These are phyloP conservation scores for Thereva unica DNA, from an alignment of 2,888 invertebrate species.

Conservation along the genomic window DNA sequence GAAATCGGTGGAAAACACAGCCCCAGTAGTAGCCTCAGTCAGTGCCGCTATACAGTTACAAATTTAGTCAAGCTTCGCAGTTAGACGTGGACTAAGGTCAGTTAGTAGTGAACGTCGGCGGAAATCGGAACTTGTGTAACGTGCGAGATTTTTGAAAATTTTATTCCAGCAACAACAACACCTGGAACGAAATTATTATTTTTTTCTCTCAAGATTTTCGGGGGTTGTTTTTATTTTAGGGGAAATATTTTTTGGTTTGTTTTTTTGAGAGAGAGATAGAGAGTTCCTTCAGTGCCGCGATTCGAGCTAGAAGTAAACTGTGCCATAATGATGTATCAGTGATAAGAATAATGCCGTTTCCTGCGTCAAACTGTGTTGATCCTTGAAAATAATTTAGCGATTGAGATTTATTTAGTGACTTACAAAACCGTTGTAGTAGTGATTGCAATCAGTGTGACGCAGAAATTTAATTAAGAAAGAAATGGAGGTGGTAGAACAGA, in stretches of 20 bases:
- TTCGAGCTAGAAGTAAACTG: background rate
- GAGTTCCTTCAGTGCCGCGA: too few relatives aligned
- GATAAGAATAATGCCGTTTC: background rate
- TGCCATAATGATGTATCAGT: background rate
- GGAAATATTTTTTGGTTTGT: too few relatives aligned
- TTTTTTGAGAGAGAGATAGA: too few relatives aligned
- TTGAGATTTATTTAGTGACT: too few relatives aligned
- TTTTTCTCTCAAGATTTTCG: too few relatives aligned
- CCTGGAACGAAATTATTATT: too few relatives aligned
- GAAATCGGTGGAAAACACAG: constrained; percentile 28
- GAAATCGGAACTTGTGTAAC: constrained; percentile 16
- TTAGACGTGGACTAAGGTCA: background rate
- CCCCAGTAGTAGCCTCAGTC: constrained; percentile 6
- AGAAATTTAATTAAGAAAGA: background rate
- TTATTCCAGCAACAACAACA: background rate
- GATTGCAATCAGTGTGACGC: too few relatives aligned
- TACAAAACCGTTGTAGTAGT: too few relatives aligned
- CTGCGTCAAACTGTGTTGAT: background rate
- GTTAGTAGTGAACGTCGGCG: background rate
- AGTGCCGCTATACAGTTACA: background rate
- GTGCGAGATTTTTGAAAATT: constrained; percentile 28
- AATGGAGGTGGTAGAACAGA: constrained; percentile 40
- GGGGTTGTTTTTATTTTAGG: too few relatives aligned
- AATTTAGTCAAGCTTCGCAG: constrained; percentile 10
- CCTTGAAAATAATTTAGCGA: background rate